These are phyloP conservation scores for Trichopria drosophilae DNA, from an alignment of 2,888 invertebrate genomes.

Conservation along the genomic window DNA sequence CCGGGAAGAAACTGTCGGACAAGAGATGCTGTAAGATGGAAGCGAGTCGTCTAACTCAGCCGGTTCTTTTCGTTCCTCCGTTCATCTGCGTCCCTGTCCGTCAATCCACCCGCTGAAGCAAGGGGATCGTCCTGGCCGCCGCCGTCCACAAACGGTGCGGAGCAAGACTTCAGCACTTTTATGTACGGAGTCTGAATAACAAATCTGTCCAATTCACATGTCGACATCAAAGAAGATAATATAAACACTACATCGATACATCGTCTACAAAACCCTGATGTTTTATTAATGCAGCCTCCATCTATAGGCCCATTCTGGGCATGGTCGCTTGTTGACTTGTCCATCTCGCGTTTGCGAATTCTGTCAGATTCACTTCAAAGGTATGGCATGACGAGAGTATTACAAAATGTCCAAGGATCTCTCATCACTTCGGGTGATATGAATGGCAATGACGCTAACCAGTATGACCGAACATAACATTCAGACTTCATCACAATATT, in stretches of 20 bases:
- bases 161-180: slow-evolving; percentile 58
- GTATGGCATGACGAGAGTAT: no score
- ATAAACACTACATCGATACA: slow-evolving; percentile 60
- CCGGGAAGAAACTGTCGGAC: slow-evolving; percentile 39
- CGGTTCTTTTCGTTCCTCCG: slow-evolving; percentile 46
- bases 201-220: slow-evolving; percentile 60
- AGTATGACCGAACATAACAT: no score
- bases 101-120: slow-evolving; percentile 43
- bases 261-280: slow-evolving; percentile 59
- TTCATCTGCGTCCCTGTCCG: slow-evolving; percentile 42
- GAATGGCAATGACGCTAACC: no score
- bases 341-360: no score
- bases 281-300: slow-evolving; percentile 57
- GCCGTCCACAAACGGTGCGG: slow-evolving; percentile 55
- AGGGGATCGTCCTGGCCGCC: slow-evolving; percentile 37
- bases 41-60: no score
- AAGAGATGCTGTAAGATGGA: slow-evolving; percentile 34
- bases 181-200: slow-evolving; percentile 59
- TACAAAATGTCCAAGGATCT: no score
- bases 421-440: no score
- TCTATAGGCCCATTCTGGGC: no score
- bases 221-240: slow-evolving; percentile 60
- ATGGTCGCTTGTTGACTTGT: no score
- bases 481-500: no score
- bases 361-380: no score